Conservation (phyloP, 2,797 vertebrate genomes). For the Propithecus deckenii region DNA sequence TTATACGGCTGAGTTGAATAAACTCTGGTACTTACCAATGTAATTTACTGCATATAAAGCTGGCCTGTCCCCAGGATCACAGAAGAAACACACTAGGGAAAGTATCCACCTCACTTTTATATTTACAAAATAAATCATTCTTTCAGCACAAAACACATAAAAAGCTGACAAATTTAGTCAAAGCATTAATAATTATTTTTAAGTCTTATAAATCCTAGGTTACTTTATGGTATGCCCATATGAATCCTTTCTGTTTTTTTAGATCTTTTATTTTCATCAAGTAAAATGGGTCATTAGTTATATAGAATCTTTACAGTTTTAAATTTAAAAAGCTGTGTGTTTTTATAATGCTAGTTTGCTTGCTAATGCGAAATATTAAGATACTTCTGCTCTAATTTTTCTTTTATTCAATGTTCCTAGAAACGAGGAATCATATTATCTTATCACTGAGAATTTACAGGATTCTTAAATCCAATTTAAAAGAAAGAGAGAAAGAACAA, state of each 20-base stretch:
- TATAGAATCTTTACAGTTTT: constrained; percentile 30
- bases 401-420: not conserved
- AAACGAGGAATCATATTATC: constrained; percentile 23
- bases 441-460: not conserved
- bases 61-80: constrained; percentile 12
- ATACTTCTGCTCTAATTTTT: not conserved
- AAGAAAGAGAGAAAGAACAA: not conserved
- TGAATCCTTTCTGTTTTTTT: not conserved
- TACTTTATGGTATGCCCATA: not conserved
- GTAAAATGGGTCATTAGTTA: constrained; percentile 51
- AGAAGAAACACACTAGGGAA: constrained; percentile 49
- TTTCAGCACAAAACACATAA: constrained; percentile 28
- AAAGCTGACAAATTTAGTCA: constrained; percentile 33
- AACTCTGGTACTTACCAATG: not conserved
- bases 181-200: constrained; percentile 60
- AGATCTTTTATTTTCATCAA: constrained; percentile 59
- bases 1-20: constrained; percentile 47
- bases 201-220: constrained; percentile 31
- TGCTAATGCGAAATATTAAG: constrained; percentile 27
- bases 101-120: constrained; percentile 28
- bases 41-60: constrained; percentile 56
- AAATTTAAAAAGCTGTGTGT: constrained; percentile 14
- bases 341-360: constrained; percentile 35
- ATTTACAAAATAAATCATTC: constrained; percentile 60
- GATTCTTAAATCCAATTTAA: not conserved